A percentile compares a stretch with the other conserved stretches of the same genome.
These are phyloP conservation scores for Blastomussa wellsi DNA, from an alignment of 92 coral and sea anemone species.

Conservation along the genomic window DNA sequence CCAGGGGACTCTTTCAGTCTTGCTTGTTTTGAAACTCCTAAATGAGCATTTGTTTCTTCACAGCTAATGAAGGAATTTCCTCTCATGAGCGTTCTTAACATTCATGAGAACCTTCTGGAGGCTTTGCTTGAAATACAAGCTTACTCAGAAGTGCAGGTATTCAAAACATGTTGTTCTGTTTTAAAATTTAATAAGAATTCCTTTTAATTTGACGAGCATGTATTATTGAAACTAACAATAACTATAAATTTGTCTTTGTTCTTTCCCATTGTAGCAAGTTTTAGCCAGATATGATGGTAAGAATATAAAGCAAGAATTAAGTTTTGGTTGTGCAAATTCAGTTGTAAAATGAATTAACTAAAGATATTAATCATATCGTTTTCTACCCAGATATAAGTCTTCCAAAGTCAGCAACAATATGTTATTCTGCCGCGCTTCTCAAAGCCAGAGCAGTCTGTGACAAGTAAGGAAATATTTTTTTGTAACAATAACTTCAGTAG, in stretches of 20 bases:
- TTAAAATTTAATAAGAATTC: background rate
- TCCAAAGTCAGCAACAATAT: slow-evolving; percentile 97
- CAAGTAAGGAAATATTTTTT: slow-evolving; percentile 55
- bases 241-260: background rate
- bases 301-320: background rate
- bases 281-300: slow-evolving; percentile 98
- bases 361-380: background rate
- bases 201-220: background rate
- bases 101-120: slow-evolving; percentile 93
- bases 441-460: slow-evolving; percentile 98
- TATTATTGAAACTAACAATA: background rate
- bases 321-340: background rate
- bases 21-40: too few species aligned
- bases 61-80: slow-evolving; percentile 99
- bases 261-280: slow-evolving; percentile 69
- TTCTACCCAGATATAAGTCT: slow-evolving; percentile 82
- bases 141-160: slow-evolving; percentile 95
- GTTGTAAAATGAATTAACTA: background rate
- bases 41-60: slow-evolving; percentile 16
- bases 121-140: slow-evolving; percentile 91
- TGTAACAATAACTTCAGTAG: background rate
- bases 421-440: slow-evolving; percentile 96
- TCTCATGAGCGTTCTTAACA: slow-evolving; percentile 94
- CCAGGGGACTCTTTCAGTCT: too few species aligned
- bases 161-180: background rate